Percentiles rank a stretch among this genome's conserved stretches.
phyloP scores from a whole-genome alignment of 2,113 vertebrate genomes.

The Cettia cetti region DNA sequence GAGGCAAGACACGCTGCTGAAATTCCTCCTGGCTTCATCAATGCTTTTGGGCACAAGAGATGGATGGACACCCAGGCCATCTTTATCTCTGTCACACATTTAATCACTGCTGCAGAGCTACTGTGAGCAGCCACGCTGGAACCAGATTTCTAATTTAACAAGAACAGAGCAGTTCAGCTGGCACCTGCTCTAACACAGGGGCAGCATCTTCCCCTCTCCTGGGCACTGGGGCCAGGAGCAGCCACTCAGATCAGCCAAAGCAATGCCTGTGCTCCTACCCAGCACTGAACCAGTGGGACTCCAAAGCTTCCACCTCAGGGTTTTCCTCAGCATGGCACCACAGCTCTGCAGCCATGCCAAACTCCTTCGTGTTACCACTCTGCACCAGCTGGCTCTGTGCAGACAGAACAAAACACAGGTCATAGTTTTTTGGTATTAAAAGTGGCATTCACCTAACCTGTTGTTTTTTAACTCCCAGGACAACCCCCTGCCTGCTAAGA shows the following conservation, averaged over 20 bases:
- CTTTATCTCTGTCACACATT: not conserved
- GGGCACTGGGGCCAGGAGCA: not conserved
- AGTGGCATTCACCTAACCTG: not conserved
- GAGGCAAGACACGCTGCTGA: not conserved
- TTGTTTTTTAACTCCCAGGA: not conserved
- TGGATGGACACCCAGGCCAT: not conserved
- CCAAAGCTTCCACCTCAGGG: not conserved
- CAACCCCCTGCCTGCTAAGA: not conserved
- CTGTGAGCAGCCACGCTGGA: not conserved
- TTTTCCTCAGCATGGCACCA: not conserved
- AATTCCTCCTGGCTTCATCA: not conserved
- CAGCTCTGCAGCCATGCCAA: not conserved
- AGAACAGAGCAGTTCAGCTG: not conserved
- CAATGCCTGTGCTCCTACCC: fast-evolving
- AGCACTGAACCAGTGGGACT: not conserved
- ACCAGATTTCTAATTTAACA: not conserved
- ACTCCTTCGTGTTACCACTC: fast-evolving
- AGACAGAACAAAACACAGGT: not conserved
- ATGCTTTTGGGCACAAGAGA: not conserved
- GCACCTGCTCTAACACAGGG: not conserved
- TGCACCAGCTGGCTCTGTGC: not conserved
- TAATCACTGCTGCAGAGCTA: not conserved
- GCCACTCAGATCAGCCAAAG: not conserved
- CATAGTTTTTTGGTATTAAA: not conserved
- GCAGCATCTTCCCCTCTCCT: not conserved